Base-by-base conservation (phyloP, 2,797 vertebrate species). In the Falco biarmicus region DNA sequence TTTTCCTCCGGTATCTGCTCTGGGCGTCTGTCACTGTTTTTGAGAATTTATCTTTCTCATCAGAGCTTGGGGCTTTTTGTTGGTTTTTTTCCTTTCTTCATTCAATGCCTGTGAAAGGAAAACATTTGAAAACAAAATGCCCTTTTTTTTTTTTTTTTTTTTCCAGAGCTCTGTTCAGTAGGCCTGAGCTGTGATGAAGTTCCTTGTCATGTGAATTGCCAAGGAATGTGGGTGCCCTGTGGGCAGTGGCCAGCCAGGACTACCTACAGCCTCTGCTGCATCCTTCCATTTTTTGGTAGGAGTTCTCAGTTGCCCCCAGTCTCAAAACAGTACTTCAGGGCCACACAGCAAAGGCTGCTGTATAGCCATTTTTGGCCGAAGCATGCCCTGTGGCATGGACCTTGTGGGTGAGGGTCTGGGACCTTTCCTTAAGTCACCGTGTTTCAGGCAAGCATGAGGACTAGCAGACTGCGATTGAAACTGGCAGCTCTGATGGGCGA, bases 11-110 rank as follows among this genome's bases (percentile, higher is more conserved):
- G 59, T 97, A 97, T 97, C 97, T 97, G 59, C 68, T 77, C 48
- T 53, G 91, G 32, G 47, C 17, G 69, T 95, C 96, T 96, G 97
- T 93, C 91, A 37, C 45, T 95, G 92, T 57, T 96, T 94, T 96
- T 95, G 63, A 95, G 84, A 95, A 90, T 92, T 97, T 97, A 97
- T 97, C 97, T 97, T 95, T 87, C 53, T 96, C 80, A 96, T 96
- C 96, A 93, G 83, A 93, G 25, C 71, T 87, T 90, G 86, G 50
- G 6, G 39, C 3, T 37, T 96, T 95, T 75, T 90, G 37, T 61
- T 89, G 29, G 9, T 0, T 20, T 37, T 92, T 84, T 28, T 45
- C 10, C 13, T 65, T 20, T 81, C 70, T 87, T 93, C 53, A 80
- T 93, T 92, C 63, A 96, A 18, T 71, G 84, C 11, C 39, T 79